phyloP scores from a whole-genome alignment of 2,797 vertebrate species.

The Notoglanidium macrostoma region DNA sequence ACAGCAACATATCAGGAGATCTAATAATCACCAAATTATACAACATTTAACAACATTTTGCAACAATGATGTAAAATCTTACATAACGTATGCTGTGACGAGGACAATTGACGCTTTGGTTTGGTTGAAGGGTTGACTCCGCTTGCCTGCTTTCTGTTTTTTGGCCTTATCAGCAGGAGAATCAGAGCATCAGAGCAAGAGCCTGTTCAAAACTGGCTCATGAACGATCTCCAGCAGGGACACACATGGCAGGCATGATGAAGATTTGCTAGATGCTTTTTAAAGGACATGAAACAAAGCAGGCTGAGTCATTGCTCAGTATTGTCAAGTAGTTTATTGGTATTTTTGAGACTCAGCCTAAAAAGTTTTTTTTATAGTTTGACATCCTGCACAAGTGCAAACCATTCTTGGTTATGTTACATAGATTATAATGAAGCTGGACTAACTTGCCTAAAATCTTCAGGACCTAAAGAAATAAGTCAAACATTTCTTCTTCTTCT shows the following conservation, averaged over 20 bases:
- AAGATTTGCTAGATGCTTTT: background rate
- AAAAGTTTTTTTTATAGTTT: background rate
- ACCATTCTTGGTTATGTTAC: background rate
- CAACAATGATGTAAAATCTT: background rate
- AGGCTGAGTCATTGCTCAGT: background rate
- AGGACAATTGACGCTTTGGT: background rate
- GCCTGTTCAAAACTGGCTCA: constrained; percentile 5
- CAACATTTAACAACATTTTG: background rate
- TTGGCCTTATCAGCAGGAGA: background rate
- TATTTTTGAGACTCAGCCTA: background rate
- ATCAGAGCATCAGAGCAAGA: background rate
- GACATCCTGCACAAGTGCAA: background rate
- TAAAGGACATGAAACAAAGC: constrained; percentile 1
- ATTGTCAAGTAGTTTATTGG: background rate
- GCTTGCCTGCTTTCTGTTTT: background rate
- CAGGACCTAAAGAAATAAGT: background rate
- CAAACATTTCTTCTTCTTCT: background rate
- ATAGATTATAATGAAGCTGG: background rate
- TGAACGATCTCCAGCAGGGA: constrained; percentile 5
- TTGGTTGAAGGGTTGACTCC: background rate
- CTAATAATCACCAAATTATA: too few relatives aligned
- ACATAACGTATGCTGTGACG: background rate
- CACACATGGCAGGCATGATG: constrained; percentile 18
- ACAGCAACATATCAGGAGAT: background rate
- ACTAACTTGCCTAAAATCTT: background rate